phyloP scores from a whole-genome alignment of 2,113 vertebrate species.

The Pteruthius melanotis region DNA sequence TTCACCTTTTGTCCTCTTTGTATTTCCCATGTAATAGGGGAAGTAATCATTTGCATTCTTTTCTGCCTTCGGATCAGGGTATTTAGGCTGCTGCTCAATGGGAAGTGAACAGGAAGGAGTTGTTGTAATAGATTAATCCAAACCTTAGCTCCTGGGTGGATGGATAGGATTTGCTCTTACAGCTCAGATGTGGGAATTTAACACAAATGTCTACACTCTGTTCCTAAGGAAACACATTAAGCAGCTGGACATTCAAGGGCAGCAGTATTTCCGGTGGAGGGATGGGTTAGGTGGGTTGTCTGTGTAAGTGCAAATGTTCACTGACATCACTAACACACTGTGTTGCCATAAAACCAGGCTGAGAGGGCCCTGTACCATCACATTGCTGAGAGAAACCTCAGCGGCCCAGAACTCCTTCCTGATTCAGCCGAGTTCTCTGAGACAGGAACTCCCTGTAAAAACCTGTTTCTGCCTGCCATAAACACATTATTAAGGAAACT shows the following conservation, averaged over 20 bases:
- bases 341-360: neutral
- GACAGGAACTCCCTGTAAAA: neutral
- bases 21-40: conserved; percentile 1
- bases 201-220: neutral
- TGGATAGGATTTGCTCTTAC: neutral
- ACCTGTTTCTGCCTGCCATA: neutral
- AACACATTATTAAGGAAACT: neutral
- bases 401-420: neutral
- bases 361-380: neutral
- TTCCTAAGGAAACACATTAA: neutral
- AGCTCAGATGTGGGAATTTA: neutral
- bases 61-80: neutral
- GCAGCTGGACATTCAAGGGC: neutral
- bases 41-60: conserved; percentile 39
- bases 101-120: conserved; percentile 48
- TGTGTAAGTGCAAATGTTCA: neutral
- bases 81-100: conserved; percentile 7
- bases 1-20: conserved; percentile 39
- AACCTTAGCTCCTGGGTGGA: neutral
- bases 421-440: neutral
- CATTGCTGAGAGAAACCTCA: neutral
- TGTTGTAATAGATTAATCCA: conserved; percentile 27
- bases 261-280: neutral
- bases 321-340: neutral
- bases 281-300: neutral